Conservation (phyloP, 2,888 invertebrate genomes). For the Pterostichus madidus region DNA sequence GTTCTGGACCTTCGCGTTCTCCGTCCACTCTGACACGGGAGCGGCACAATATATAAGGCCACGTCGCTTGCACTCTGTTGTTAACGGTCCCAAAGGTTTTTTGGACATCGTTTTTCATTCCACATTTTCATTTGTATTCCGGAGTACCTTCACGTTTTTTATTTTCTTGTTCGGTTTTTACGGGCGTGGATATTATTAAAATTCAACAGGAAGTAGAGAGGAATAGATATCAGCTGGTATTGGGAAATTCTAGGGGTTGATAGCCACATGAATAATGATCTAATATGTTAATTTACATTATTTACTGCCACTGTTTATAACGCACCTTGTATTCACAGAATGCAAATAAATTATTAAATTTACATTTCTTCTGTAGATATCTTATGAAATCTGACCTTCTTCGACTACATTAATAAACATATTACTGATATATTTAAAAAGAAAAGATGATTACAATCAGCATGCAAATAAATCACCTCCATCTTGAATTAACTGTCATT, state of each 20-base stretch:
- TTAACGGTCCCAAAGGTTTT: slow-evolving; percentile 57
- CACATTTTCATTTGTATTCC: slow-evolving; percentile 58
- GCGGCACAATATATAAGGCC: slow-evolving; percentile 58
- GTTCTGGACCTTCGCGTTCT: slow-evolving; percentile 25
- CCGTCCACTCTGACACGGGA: slow-evolving; percentile 11
- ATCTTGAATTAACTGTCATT: too few relatives aligned
- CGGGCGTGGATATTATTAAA: slow-evolving; percentile 54
- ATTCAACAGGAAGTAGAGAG: slow-evolving; percentile 58
- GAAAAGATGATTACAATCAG: too few relatives aligned
- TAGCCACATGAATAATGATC: slow-evolving; percentile 42
- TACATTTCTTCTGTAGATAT: slow-evolving; percentile 5
- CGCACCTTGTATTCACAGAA: slow-evolving; percentile 40
- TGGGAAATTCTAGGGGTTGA: slow-evolving; percentile 42
- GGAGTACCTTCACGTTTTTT: slow-evolving; percentile 50
- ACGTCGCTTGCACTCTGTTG: slow-evolving; percentile 54
- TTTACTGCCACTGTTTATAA: slow-evolving; percentile 46
- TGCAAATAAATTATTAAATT: slow-evolving; percentile 39
- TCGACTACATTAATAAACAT: background rate
- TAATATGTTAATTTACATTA: slow-evolving; percentile 28
- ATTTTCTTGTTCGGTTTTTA: slow-evolving; percentile 46
- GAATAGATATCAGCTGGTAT: slow-evolving; percentile 39
- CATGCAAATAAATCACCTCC: too few relatives aligned
- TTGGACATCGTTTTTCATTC: slow-evolving; percentile 62
- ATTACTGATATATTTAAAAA: too few relatives aligned
- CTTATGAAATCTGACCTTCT: slow-evolving; percentile 21